Percentiles rank a stretch among this genome's conserved stretches.
phyloP scores from a whole-genome alignment of 2,888 invertebrate genomes.

The Eustalomyia histrio region DNA sequence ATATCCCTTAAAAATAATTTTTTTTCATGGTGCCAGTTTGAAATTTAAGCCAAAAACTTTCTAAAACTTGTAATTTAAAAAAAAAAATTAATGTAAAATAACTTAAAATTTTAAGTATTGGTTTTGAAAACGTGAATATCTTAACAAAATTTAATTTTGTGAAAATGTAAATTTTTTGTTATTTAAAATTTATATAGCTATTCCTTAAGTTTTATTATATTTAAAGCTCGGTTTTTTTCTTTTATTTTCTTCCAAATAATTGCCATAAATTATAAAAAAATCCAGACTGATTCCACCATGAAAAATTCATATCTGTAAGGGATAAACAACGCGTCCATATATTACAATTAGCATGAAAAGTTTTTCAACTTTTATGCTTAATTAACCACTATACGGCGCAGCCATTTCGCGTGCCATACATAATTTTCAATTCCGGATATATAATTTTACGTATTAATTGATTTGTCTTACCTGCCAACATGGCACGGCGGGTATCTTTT shows the following conservation, averaged over 20 bases:
- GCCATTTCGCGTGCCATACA: conserved; percentile 89
- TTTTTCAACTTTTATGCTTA: conserved; percentile 68
- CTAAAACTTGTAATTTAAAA: not conserved
- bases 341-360: conserved; percentile 65
- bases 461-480: conserved; percentile 88
- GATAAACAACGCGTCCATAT: conserved; percentile 58
- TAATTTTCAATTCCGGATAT: conserved; percentile 90
- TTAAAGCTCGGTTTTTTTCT: not conserved
- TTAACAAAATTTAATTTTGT: not conserved
- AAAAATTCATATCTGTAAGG: conserved; percentile 51
- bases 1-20: conserved; percentile 32
- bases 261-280: conserved; percentile 47
- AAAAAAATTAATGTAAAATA: not conserved
- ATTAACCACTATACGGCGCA: conserved; percentile 86
- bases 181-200: not conserved
- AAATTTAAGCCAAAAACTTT: not conserved
- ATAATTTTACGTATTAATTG: conserved; percentile 88
- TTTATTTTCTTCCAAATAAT: conserved; percentile 12
- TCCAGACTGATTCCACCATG: conserved; percentile 46
- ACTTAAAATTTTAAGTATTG: too few species aligned
- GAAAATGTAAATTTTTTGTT: not conserved
- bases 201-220: conserved; percentile 16
- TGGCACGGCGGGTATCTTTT: conserved; percentile 88
- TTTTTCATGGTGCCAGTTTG: not conserved
- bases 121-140: not conserved